phyloP scores from a whole-genome alignment of 2,888 invertebrate species.

The Nycteola revayana region DNA sequence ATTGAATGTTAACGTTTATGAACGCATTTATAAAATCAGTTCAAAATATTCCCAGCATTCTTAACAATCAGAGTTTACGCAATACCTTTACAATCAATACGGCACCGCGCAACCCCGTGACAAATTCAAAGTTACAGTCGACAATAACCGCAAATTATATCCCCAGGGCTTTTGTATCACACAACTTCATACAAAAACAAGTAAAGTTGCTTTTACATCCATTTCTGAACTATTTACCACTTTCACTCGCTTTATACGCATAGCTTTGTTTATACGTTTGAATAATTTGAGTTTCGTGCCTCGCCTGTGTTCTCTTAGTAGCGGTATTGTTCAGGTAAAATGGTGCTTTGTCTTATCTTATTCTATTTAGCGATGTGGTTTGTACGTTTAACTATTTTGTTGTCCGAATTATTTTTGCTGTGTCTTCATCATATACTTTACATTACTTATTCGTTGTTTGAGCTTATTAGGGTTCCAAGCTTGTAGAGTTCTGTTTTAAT shows the following conservation, averaged over 20 bases:
- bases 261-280: constrained; percentile 1
- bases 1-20: too few relatives aligned
- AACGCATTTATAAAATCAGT: too few relatives aligned
- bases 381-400: constrained; percentile 2
- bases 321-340: constrained; percentile 11
- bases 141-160: constrained; percentile 63
- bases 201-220: constrained; percentile 42
- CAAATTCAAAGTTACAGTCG: constrained; percentile 51
- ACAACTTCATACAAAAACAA: constrained; percentile 35
- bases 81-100: constrained; percentile 12
- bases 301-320: constrained; percentile 9
- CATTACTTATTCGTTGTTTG: too few relatives aligned
- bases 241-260: constrained; percentile 42
- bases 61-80: constrained; percentile 2
- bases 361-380: constrained; percentile 11
- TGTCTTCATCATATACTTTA: too few relatives aligned
- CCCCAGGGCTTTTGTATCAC: constrained; percentile 44
- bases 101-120: constrained; percentile 34
- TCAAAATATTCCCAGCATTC: too few relatives aligned
- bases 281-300: constrained; percentile 15
- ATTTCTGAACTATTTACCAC: constrained; percentile 49
- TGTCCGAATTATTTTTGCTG: constrained; percentile 6
- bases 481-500: too few relatives aligned
- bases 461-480: too few relatives aligned
- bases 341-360: constrained; percentile 9